phyloP scores from a whole-genome alignment of 2,888 invertebrate species.

The Subacronicta megacephala region DNA sequence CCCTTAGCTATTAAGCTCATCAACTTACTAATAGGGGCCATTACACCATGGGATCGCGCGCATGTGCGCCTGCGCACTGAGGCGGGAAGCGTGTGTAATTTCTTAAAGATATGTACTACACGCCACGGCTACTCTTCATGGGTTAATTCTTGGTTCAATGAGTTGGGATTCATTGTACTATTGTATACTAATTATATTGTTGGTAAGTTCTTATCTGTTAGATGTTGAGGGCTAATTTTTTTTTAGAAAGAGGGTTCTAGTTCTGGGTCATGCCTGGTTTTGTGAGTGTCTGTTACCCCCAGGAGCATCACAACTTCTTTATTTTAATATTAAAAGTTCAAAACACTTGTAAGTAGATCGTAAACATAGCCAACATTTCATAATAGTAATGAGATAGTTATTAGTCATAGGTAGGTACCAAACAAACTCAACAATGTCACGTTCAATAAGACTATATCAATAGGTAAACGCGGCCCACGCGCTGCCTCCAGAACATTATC shows the following conservation, averaged over 20 bases:
- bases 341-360: no score
- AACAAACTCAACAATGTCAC: slow-evolving; percentile 15
- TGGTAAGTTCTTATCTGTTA: slow-evolving; percentile 25
- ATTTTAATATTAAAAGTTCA: no score
- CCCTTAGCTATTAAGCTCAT: slow-evolving; percentile 12
- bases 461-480: slow-evolving; percentile 5
- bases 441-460: slow-evolving; percentile 13
- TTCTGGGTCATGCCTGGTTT: no score
- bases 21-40: slow-evolving; percentile 29
- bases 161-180: slow-evolving; percentile 36
- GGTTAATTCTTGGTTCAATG: slow-evolving; percentile 17
- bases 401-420: slow-evolving; percentile 9
- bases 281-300: no score
- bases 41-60: slow-evolving; percentile 22
- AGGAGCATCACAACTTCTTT: no score
- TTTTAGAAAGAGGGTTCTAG: no score
- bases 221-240: no score
- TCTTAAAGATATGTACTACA: slow-evolving; percentile 3
- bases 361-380: slow-evolving; percentile 2
- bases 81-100: slow-evolving; percentile 28
- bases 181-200: slow-evolving; percentile 49
- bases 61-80: slow-evolving; percentile 37
- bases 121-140: slow-evolving; percentile 25
- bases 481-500: not conserved
- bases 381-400: slow-evolving; percentile 7